A percentile compares a stretch with the other conserved stretches of the same genome.
Conservation (phyloP, 2,888 invertebrate species). For the Volucella inanis region DNA sequence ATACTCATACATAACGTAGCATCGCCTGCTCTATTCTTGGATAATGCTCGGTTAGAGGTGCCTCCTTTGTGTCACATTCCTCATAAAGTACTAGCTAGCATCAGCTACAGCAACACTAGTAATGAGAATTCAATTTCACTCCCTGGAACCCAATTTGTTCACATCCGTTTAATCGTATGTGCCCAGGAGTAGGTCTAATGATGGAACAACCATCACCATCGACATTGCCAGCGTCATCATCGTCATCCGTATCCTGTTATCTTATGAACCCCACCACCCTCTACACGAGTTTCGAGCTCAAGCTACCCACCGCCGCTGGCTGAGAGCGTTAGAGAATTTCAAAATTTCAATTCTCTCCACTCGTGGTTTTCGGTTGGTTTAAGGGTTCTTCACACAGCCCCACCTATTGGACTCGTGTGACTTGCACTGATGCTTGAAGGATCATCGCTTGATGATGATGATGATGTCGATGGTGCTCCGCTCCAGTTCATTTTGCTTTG, state of each 20-base stretch:
- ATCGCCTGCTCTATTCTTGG: slow-evolving; percentile 39
- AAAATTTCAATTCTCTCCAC: slow-evolving; percentile 50
- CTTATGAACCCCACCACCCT: slow-evolving; percentile 2
- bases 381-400: slow-evolving; percentile 31
- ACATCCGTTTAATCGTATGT: slow-evolving; percentile 9
- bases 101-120: slow-evolving; percentile 37
- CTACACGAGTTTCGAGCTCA: not conserved
- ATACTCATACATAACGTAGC: slow-evolving; percentile 25
- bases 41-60: slow-evolving; percentile 43
- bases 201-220: slow-evolving; percentile 50
- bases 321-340: slow-evolving; percentile 25
- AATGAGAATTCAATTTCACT: slow-evolving; percentile 70
- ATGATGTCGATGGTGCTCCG: slow-evolving; percentile 28
- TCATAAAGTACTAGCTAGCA: slow-evolving; percentile 20
- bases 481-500: slow-evolving; percentile 46
- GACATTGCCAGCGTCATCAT: slow-evolving; percentile 26
- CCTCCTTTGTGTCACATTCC: slow-evolving; percentile 68
- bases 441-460: slow-evolving; percentile 30
- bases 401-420: not conserved
- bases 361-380: slow-evolving; percentile 62
- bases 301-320: not conserved
- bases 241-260: slow-evolving; percentile 7
- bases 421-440: slow-evolving; percentile 40
- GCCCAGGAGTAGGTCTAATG: slow-evolving; percentile 54
- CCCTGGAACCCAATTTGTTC: slow-evolving; percentile 44